Base-by-base conservation (phyloP, 2,888 invertebrate genomes). In the Phlogophora meticulosa region DNA sequence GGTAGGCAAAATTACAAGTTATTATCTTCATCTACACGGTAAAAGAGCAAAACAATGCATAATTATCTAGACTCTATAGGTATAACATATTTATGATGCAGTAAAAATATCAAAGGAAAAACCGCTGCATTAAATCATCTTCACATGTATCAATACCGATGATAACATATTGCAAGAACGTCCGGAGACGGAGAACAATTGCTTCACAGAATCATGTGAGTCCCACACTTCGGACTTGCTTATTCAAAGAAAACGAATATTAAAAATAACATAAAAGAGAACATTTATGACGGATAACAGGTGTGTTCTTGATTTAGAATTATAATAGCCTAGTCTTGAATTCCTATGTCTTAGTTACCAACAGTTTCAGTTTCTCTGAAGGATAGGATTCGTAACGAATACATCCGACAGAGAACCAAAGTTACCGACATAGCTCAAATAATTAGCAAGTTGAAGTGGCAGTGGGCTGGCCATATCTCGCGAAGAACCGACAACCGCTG, bases 241-340 rank as follows among this genome's bases (percentile, higher is more conserved):
- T 10, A 48, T 58, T 59, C 57, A 61, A 55, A 67, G 45, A 51
- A 67, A 43, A 51, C 34, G 40, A 45, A 53, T 48, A 73, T 67
- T 48, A 55, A 17, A 52, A 15, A 60, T 52, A 49, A 61, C 60
- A 49, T 60, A 52, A 78, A 55, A 78, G 46, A 56, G 32, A 61
- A 24, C 36, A 63, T 38, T 58, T 78, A 64, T 58, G 28, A 57
- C 22, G 36, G 45, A 36, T 32, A 77, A 56, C 77, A 72, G 72
- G 51, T 77, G 78, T 72, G 51, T 32, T 71, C 62, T 15, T 11
- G 11, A 51, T 61, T 72, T 62, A 61, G 72, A 77, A 72, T 43
- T 20, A 46, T 61, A 45, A 38, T 55, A 60, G 40, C 17, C 43
- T 34, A 72, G 36, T 49, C 48, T 53, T 17, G 42, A 45, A 57